These are phyloP conservation scores for Anastrepha ludens DNA, from an alignment of 1,140 invertebrate genomes.

Conservation along the genomic window DNA sequence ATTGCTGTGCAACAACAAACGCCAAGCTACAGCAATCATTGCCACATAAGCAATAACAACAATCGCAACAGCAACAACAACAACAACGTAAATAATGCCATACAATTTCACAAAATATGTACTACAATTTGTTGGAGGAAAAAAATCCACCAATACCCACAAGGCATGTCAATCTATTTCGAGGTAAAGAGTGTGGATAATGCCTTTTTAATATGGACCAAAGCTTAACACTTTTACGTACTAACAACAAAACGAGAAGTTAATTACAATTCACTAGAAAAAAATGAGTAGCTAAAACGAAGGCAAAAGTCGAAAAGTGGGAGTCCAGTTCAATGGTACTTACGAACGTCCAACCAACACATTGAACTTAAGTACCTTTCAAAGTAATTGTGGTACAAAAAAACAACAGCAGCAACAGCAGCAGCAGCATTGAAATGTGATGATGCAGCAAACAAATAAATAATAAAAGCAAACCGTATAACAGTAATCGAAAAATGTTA, in stretches of 20 bases:
- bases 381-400: background rate
- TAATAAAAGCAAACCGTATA: background rate
- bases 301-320: background rate
- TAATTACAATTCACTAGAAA: background rate
- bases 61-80: background rate
- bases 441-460: background rate
- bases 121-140: background rate
- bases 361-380: background rate
- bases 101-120: slow-evolving; percentile 19
- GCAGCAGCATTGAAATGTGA: background rate
- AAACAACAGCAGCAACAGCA: background rate
- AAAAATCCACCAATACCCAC: background rate
- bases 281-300: background rate
- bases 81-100: background rate
- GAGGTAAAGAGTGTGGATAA: background rate
- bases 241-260: background rate
- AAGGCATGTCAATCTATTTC: background rate
- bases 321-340: background rate
- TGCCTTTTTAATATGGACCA: slow-evolving; percentile 42
- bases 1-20: slow-evolving; percentile 27
- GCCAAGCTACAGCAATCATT: background rate
- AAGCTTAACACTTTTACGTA: slow-evolving; percentile 29
- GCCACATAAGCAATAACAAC: background rate
- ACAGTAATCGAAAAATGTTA: slow-evolving; percentile 52
- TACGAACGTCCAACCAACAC: background rate